Conservation (phyloP, 2,888 invertebrate genomes). For the Tipula vernalis region DNA sequence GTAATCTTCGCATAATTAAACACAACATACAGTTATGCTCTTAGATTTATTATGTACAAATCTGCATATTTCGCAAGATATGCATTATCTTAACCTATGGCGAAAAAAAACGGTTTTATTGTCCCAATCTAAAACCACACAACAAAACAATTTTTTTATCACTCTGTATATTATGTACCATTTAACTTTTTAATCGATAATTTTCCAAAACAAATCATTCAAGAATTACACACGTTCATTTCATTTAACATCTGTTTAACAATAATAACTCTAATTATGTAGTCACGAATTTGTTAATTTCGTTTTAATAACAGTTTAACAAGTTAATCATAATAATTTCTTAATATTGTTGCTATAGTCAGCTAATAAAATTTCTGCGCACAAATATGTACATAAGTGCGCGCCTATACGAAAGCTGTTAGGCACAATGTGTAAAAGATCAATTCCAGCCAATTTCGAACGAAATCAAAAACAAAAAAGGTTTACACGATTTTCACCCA, state of each 20-base stretch:
- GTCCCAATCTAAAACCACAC: too few relatives aligned
- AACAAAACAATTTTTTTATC: too few relatives aligned
- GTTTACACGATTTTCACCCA: background rate
- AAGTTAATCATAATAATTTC: background rate
- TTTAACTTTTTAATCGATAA: too few relatives aligned
- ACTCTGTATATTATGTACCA: too few relatives aligned
- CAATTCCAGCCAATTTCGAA: background rate
- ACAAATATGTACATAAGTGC: background rate
- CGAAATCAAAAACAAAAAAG: background rate
- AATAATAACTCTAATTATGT: background rate
- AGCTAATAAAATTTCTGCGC: background rate
- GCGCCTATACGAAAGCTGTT: background rate
- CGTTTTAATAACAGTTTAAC: background rate
- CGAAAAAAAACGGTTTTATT: too few relatives aligned
- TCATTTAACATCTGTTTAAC: background rate
- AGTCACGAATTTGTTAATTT: background rate
- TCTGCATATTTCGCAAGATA: too few relatives aligned
- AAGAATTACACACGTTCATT: background rate
- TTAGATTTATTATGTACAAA: too few relatives aligned
- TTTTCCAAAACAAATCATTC: too few relatives aligned
- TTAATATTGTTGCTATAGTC: background rate
- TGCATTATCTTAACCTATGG: too few relatives aligned
- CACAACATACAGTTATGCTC: too few relatives aligned
- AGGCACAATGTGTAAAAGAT: background rate
- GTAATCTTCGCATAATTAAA: too few relatives aligned